Conservation (phyloP, 2,888 invertebrate species). For the Drosophila imparisetae region DNA sequence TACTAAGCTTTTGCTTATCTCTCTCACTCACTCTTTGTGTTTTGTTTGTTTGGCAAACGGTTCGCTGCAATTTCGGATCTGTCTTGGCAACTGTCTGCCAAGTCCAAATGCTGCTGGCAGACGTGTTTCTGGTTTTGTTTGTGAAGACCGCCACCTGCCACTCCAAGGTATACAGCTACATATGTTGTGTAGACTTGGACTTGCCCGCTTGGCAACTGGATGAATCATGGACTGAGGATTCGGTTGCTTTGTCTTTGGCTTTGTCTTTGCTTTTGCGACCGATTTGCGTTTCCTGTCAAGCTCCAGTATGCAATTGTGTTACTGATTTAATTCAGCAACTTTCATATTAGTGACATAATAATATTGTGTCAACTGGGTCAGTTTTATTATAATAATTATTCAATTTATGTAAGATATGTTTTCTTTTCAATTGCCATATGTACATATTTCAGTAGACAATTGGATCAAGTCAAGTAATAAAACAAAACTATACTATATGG, state of each 20-base stretch:
- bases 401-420: not conserved
- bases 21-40: slow-evolving; percentile 51
- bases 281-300: slow-evolving; percentile 69
- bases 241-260: slow-evolving; percentile 31
- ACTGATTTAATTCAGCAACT: slow-evolving; percentile 38
- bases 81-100: slow-evolving; percentile 47
- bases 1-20: slow-evolving; percentile 79
- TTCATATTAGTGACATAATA: slow-evolving; percentile 3
- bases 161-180: slow-evolving; percentile 24
- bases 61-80: slow-evolving; percentile 65
- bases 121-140: slow-evolving; percentile 47
- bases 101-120: slow-evolving; percentile 21
- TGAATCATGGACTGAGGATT: slow-evolving; percentile 56
- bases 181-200: slow-evolving; percentile 34
- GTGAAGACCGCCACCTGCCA: slow-evolving; percentile 53
- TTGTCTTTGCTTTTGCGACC: slow-evolving; percentile 26
- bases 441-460: not conserved
- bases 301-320: slow-evolving; percentile 73
- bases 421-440: not conserved
- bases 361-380: not conserved
- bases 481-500: no score
- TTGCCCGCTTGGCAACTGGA: slow-evolving; percentile 35
- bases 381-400: not conserved
- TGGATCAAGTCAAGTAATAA: not conserved
- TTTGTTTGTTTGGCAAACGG: slow-evolving; percentile 22